Conservation (phyloP, 2,888 invertebrate genomes). For the Dryadula phaetusa region DNA sequence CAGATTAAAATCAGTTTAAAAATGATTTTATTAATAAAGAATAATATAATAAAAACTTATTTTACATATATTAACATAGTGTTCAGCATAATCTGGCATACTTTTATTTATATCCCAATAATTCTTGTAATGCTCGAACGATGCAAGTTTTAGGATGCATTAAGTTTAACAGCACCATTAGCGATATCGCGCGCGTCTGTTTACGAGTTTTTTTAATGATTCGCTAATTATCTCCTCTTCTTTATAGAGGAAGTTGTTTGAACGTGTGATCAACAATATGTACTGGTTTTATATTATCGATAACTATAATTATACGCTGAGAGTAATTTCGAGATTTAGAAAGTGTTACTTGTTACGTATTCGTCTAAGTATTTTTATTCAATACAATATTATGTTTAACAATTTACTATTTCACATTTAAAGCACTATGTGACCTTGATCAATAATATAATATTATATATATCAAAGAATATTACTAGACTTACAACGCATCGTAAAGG, state of each 20-base stretch:
- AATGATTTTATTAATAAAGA: not conserved
- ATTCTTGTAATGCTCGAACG: slow-evolving; percentile 43
- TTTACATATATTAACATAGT: slow-evolving; percentile 22
- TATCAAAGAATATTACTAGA: not conserved
- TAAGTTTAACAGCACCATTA: slow-evolving; percentile 54
- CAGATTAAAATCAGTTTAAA: not conserved
- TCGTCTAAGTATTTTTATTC: slow-evolving; percentile 1
- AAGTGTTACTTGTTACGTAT: slow-evolving; percentile 13
- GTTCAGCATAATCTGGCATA: slow-evolving; percentile 29
- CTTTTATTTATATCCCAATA: slow-evolving; percentile 42
- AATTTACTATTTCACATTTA: not conserved
- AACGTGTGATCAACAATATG: slow-evolving; percentile 35
- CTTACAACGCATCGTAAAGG: too few species aligned
- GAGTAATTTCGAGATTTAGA: slow-evolving; percentile 15
- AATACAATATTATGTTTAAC: not conserved
- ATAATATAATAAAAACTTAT: slow-evolving; percentile 4
- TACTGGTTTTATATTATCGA: slow-evolving; percentile 26
- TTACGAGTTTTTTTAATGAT: slow-evolving; percentile 66
- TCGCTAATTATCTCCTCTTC: slow-evolving; percentile 63
- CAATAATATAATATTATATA: not conserved
- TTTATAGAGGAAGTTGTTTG: slow-evolving; percentile 43
- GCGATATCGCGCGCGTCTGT: slow-evolving; percentile 63
- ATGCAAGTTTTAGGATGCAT: slow-evolving; percentile 43
- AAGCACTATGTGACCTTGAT: too few species aligned
- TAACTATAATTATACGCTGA: not conserved